Evolutionary conservation across 92 coral and sea anemone species (phyloP).

Genomic region (Phenganax marumi): DNA sequence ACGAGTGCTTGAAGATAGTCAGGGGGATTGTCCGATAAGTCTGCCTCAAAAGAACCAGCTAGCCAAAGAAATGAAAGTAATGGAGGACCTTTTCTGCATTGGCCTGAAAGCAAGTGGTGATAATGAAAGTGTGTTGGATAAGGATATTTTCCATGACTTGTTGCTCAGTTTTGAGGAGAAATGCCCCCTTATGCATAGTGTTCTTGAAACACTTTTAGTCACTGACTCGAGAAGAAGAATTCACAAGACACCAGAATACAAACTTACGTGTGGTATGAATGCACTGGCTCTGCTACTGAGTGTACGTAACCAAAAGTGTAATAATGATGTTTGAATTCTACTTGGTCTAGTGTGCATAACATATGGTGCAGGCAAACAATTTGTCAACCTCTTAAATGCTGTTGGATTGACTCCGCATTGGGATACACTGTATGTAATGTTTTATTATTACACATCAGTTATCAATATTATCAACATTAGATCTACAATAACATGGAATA

Average conservation of each 20-base stretch:
- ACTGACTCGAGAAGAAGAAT: constrained; percentile 5
- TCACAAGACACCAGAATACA: constrained; percentile 1
- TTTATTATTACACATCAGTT: background rate
- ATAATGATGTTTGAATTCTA: constrained; percentile 6
- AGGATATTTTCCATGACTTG: background rate
- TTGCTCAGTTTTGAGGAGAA: background rate
- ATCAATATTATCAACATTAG: no score
- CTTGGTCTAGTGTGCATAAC: background rate
- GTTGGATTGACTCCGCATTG: constrained; percentile 5
- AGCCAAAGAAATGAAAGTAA: constrained; percentile 2
- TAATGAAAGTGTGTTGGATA: background rate
- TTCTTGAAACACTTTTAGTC: constrained; percentile 8
- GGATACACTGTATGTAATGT: constrained; percentile 3
- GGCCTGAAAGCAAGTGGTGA: background rate
- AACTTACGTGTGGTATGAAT: constrained; percentile 5
- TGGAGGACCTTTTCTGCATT: background rate
- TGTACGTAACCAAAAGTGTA: constrained; percentile 9
- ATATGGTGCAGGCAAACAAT: constrained; percentile 9
- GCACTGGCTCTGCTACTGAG: constrained; percentile 1
- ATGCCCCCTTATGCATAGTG: constrained; percentile 25
- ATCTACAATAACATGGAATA: no score
- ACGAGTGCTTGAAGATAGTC: background rate
- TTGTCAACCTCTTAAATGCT: background rate
- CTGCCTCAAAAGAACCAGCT: background rate
- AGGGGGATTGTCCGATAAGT: background rate